These are phyloP conservation scores for Coilia nasus DNA, from an alignment of 2,797 vertebrate species.

Conservation along the genomic window DNA sequence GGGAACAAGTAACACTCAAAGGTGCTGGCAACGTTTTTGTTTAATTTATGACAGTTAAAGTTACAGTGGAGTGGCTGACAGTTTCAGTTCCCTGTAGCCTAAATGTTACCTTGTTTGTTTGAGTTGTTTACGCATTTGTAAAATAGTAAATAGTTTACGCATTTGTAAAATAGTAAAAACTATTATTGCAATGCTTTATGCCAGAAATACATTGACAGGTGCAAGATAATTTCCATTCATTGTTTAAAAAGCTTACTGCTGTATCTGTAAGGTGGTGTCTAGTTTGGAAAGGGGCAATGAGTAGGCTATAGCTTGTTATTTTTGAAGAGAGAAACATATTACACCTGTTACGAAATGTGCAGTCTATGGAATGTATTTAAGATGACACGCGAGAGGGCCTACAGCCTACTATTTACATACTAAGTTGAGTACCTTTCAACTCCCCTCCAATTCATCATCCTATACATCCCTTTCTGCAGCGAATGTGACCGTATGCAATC, in stretches of 20 bases:
- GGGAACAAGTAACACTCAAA: too few relatives aligned
- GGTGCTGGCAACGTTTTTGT: neutral
- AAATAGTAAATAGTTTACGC: too few relatives aligned
- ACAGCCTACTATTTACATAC: neutral
- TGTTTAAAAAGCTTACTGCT: too few relatives aligned
- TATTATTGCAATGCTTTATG: too few relatives aligned
- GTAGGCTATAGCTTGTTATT: neutral
- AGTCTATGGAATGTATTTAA: neutral
- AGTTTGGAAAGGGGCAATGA: neutral
- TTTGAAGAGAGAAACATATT: neutral
- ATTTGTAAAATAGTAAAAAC: too few relatives aligned
- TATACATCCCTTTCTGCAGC: neutral
- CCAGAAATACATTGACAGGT: too few relatives aligned
- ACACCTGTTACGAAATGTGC: too few relatives aligned
- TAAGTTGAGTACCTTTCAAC: neutral
- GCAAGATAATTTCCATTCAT: too few relatives aligned
- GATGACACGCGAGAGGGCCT: neutral
- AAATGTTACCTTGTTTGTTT: neutral
- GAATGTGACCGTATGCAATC: neutral
- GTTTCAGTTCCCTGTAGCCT: neutral
- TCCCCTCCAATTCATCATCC: neutral
- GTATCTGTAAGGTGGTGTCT: neutral
- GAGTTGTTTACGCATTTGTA: too few relatives aligned
- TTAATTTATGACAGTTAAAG: neutral
- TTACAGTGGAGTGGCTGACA: too few relatives aligned